A percentile compares a stretch with the other conserved stretches of the same genome.
Evolutionary conservation across 2,888 invertebrate genomes (phyloP).

Genomic region (Neoascia interrupta): DNA sequence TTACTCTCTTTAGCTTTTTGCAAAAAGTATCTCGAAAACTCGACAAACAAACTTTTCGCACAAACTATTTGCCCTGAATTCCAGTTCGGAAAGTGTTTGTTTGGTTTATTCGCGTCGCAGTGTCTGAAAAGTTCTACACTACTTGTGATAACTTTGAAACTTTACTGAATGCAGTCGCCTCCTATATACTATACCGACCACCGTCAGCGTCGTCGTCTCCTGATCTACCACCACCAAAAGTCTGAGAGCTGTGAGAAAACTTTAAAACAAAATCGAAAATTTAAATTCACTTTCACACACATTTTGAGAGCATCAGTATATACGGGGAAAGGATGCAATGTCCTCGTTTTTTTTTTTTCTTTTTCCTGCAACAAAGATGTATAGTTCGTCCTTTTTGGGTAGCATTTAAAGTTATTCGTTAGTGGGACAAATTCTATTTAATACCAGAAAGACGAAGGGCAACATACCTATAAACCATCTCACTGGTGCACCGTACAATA

Average conservation of each 20-base stretch:
- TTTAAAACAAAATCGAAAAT: constrained; percentile 68
- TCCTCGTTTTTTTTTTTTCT: constrained; percentile 19
- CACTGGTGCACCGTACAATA: too few relatives aligned
- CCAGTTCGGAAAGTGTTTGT: constrained; percentile 68
- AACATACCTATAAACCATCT: too few relatives aligned
- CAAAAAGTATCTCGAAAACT: constrained; percentile 59
- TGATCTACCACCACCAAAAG: constrained; percentile 4
- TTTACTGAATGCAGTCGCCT: constrained; percentile 55
- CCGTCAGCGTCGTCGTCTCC: too few relatives aligned
- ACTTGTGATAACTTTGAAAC: constrained; percentile 69
- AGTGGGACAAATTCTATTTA: constrained; percentile 3
- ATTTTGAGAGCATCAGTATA: too few relatives aligned
- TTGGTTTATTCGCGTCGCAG: constrained; percentile 69
- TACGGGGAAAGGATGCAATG: constrained; percentile 39
- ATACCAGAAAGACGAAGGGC: too few relatives aligned
- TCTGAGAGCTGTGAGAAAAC: constrained; percentile 31
- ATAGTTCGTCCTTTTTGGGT: constrained; percentile 20
- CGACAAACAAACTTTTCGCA: constrained; percentile 55
- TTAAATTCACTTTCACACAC: constrained; percentile 68
- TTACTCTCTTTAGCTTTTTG: not conserved
- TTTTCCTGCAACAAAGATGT: too few relatives aligned
- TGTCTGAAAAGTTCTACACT: constrained; percentile 68
- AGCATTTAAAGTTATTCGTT: constrained; percentile 37
- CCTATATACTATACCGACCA: too few relatives aligned
- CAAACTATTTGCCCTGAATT: constrained; percentile 69